Conservation (phyloP, 2,113 vertebrate species). For the Otis tarda region DNA sequence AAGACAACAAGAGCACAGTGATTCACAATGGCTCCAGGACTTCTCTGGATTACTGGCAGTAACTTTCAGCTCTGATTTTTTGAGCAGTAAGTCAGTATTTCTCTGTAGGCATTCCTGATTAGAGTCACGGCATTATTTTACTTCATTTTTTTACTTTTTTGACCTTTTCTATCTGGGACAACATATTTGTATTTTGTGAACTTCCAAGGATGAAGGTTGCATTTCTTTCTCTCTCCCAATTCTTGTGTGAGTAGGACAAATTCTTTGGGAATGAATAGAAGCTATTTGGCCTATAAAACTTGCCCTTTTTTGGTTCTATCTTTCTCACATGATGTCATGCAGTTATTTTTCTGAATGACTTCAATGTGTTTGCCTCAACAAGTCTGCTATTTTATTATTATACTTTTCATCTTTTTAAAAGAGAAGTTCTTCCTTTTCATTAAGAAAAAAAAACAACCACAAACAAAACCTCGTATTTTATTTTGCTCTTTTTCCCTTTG, state of each 20-base stretch:
- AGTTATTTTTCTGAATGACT: constrained; percentile 64
- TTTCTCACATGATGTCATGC: constrained; percentile 63
- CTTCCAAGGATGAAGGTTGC: constrained; percentile 16
- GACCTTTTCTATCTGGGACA: constrained; percentile 18
- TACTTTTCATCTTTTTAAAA: background rate
- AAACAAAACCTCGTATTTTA: background rate
- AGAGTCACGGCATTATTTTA: background rate
- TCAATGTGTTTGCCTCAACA: constrained; percentile 54
- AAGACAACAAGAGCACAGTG: background rate
- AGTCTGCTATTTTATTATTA: constrained; percentile 14
- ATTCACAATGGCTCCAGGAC: background rate
- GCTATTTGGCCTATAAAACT: constrained; percentile 21
- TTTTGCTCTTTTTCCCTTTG: background rate
- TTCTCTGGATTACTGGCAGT: background rate
- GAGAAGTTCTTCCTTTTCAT: background rate
- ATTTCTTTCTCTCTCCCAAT: constrained; percentile 7
- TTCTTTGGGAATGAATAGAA: constrained; percentile 64
- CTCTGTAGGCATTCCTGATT: background rate
- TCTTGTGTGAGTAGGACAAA: constrained; percentile 16
- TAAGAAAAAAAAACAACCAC: background rate
- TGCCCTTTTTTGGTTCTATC: constrained; percentile 64
- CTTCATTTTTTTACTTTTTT: background rate
- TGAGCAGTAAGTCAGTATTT: background rate
- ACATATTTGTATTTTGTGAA: constrained; percentile 1
- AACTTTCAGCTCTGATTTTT: background rate